Evolutionary conservation across 2,113 vertebrate species (phyloP), one percentile per base, ranked within the genome.

Genomic region (Lichenostomus cassidix): DNA sequence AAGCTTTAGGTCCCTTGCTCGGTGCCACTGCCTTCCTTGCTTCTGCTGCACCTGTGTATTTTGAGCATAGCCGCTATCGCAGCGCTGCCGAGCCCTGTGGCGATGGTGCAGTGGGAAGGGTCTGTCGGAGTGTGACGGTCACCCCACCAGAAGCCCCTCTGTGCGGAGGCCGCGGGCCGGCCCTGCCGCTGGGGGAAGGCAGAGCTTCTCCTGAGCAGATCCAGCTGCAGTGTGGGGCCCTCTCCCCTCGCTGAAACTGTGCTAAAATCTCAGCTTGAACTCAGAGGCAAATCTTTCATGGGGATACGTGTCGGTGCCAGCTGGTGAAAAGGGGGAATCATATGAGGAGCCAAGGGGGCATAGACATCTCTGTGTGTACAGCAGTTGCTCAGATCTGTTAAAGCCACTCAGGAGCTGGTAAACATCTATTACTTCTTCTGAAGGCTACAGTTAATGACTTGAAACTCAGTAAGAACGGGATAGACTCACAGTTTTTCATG

Each of bases 231-330:
- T 50, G 56, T 16, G 5, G 60, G 60, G 56, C 68, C 89, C 5
- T 1, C 21, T 65, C 64, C 80, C 52, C 33, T 69, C 39, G 9
- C 6, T 27, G 42, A 90, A 90, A 88, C 83, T 88, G 67, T 90
- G 84, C 80, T 49, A 47, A 77, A 62, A 88, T 28, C 80, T 73
- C 73, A 83, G 68, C 85, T 70, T 59, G 67, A 79, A 41, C 79
- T 92, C 63, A 53, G 95, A 94, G 96, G 96, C 86, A 74, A 67
- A 88, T 88, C 76, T 93, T 90, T 35, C 9, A 60, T 82, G 87
- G 94, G 92, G 96, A 96, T 95, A 89, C 3, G 56, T 70, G 81
- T 87, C 79, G 79, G 83, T 95, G 96, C 93, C 93, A 95, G 95
- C 93, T 87, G 52, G 47, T 79, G 49, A 87, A 91, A 84, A 76